These are phyloP conservation scores for Ciconia boyciana DNA, from an alignment of 2,113 vertebrate species.

Conservation along the genomic window DNA sequence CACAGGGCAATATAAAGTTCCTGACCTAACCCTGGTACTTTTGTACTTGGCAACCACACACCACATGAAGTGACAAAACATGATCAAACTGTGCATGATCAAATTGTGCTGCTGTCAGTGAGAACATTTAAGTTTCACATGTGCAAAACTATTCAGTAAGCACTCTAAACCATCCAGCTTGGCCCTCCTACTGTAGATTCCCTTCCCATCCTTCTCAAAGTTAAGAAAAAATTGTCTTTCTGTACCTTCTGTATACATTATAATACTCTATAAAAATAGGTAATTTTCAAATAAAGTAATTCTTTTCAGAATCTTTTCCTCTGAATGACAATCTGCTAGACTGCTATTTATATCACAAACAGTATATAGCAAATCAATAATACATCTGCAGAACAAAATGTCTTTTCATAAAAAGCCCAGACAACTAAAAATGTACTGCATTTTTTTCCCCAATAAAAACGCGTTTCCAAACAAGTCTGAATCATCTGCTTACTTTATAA, in stretches of 20 bases:
- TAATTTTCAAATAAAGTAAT: neutral
- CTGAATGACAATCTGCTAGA: neutral
- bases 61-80: neutral
- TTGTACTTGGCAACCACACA: neutral
- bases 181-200: neutral
- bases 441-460: neutral
- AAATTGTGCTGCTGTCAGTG: neutral
- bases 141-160: neutral
- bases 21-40: neutral
- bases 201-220: neutral
- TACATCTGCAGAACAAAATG: conserved; percentile 15
- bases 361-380: neutral
- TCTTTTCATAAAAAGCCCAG: conserved; percentile 2
- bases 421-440: conserved; percentile 38
- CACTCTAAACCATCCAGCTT: neutral
- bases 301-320: neutral
- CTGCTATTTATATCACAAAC: neutral
- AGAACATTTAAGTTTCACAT: neutral
- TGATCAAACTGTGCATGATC: neutral
- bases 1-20: accelerated
- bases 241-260: too few species aligned
- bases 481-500: neutral
- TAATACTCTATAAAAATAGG: neutral
- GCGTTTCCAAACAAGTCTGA: neutral
- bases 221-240: neutral